Evolutionary conservation across 2,113 vertebrate species (phyloP), one percentile per base, ranked within the genome.

Genomic region (Pterocles orientalis): DNA sequence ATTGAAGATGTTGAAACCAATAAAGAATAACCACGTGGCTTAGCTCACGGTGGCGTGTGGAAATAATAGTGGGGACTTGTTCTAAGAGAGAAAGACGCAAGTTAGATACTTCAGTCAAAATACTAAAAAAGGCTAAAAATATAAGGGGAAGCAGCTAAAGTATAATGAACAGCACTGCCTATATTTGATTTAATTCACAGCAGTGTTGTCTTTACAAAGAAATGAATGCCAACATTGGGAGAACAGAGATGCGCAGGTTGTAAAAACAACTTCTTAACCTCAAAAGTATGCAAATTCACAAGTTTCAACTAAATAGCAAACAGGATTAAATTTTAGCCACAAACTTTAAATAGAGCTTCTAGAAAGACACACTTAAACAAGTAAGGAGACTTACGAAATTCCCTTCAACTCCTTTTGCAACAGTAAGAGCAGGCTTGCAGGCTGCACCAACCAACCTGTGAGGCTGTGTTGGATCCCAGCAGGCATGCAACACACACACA

Each of bases 401-500:
- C 48, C 29, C 21, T 20, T 34, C 21, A 45, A 41, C 66, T 51
- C 48, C 24, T 41, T 4, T 1, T 6, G 51, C 0, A 2, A 23
- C 5, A 3, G 9, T 1, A 21, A 3, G 14, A 10, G 21, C 10
- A 9, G 41, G 5, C 11, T 9, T 4, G 4, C 8, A 39, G 48
- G 34, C 31, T 48, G 47, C 31, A 24, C 15, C 39, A 8, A 3
- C 12, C 2, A 7, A 17, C 45, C 23, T 4, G 10, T 0, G 2
- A 23, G 45, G 53, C 33, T 7, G 9, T 2, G 2, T 2, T 13
- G 45, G 26, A 18, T 4, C 16, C 29, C 39, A 33, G 33, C 26
- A 14, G 47, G 13, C 6, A 9, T 2, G 4, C 24, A 19, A 9
- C 0, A 5, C 31, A 26, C 15, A 5, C 3, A 0, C 6, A n/a